Conservation (phyloP, 2,113 vertebrate species). For the Columba janthina region DNA sequence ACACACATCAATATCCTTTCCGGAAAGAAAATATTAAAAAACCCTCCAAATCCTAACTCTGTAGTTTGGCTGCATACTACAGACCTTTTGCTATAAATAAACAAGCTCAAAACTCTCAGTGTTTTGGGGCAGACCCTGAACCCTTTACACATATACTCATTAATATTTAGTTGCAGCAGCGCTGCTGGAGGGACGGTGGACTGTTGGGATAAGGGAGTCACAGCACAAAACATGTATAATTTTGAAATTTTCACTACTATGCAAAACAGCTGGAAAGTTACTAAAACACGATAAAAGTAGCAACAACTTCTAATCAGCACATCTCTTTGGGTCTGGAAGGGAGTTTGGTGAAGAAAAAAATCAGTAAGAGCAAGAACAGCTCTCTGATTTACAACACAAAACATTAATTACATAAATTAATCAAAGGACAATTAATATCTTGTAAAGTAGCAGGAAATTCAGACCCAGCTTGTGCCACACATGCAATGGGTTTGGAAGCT, state of each 20-base stretch:
- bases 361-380: not conserved
- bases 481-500: not conserved
- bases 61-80: not conserved
- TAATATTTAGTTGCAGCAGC: not conserved
- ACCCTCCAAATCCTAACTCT: not conserved
- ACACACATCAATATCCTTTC: not conserved
- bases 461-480: not conserved
- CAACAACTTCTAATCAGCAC: not conserved
- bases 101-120: not conserved
- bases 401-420: not conserved
- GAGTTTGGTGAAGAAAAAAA: not conserved
- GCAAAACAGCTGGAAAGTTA: not conserved
- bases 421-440: not conserved
- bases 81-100: not conserved
- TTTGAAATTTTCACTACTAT: not conserved
- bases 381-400: constrained; percentile 6
- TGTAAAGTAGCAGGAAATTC: constrained; percentile 24
- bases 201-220: fast-evolving
- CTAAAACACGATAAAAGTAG: not conserved
- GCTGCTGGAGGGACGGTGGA: not conserved
- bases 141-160: not conserved
- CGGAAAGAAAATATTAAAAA: not conserved
- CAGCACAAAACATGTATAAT: not conserved
- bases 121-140: not conserved
- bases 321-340: not conserved